Conservation (phyloP, 2,797 vertebrate species). For the Xerus rutilus region DNA sequence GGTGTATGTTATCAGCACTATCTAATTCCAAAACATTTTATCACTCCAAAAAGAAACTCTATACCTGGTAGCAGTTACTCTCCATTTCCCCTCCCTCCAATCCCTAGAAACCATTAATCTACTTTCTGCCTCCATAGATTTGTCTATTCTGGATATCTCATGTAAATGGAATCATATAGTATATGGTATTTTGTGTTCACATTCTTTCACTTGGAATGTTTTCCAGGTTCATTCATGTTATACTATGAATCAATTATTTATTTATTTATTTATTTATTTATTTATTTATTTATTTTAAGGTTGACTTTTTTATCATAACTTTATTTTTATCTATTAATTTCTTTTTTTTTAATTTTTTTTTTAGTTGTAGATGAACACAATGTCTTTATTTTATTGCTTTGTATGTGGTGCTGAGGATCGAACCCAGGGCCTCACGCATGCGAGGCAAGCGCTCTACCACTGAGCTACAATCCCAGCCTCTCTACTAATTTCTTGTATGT, state of each 20-base stretch:
- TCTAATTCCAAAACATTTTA: slow-evolving; percentile 61
- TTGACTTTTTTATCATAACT: no score
- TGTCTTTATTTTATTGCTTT: no score
- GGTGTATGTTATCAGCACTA: background rate
- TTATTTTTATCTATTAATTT: no score
- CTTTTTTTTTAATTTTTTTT: no score
- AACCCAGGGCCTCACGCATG: no score
- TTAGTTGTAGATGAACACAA: no score
- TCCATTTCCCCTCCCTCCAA: background rate
- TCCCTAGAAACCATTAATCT: background rate
- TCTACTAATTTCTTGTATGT: no score
- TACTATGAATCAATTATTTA: background rate
- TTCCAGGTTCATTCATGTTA: slow-evolving; percentile 16
- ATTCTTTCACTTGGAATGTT: slow-evolving; percentile 49
- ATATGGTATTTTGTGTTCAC: background rate
- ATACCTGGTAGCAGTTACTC: background rate
- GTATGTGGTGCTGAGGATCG: no score
- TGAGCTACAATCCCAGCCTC: no score
- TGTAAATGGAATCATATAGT: slow-evolving; percentile 47
- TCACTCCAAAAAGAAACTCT: slow-evolving; percentile 22
- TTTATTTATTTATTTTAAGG: no score
- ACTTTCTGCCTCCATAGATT: slow-evolving; percentile 5
- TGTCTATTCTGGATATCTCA: slow-evolving; percentile 14
- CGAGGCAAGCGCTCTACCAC: no score
- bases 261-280: no score